A percentile compares a stretch with the other conserved stretches of the same genome.
Evolutionary conservation across 2,888 invertebrate species (phyloP).

Genomic region (Xylota sylvarum): DNA sequence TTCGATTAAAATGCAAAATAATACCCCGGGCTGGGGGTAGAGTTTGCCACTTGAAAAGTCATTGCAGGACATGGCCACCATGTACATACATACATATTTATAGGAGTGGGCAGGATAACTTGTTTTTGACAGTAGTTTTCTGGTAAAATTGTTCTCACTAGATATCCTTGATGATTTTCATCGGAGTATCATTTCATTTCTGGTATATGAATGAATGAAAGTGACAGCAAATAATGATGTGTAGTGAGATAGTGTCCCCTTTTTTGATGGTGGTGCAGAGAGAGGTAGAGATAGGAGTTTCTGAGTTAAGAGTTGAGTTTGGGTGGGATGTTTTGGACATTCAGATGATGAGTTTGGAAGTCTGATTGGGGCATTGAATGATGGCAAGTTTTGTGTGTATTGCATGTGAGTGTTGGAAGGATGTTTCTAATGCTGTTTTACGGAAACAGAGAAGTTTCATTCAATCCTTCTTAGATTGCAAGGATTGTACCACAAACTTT

Average conservation of each 20-base stretch:
- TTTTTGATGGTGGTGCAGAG: background rate
- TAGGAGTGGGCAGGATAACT: background rate
- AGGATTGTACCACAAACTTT: too few relatives aligned
- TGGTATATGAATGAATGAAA: conserved; percentile 6
- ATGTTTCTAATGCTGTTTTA: background rate
- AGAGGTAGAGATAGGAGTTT: background rate
- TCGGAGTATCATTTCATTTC: conserved; percentile 6
- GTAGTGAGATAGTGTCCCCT: background rate
- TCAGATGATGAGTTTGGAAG: background rate
- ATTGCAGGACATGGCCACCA: background rate
- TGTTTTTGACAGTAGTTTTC: conserved; percentile 25
- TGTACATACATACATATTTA: background rate
- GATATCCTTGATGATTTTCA: conserved; percentile 11
- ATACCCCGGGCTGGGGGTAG: conserved; percentile 18
- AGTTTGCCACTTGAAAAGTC: conserved; percentile 24
- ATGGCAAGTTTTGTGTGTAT: background rate
- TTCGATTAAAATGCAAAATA: conserved; percentile 52
- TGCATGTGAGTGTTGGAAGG: background rate
- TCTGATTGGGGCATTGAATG: background rate
- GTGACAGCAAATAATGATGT: conserved; percentile 14
- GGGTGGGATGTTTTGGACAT: conserved; percentile 17
- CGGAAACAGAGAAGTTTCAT: conserved; percentile 22
- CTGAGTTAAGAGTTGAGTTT: conserved; percentile 6
- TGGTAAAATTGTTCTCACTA: background rate
- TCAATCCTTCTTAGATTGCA: background rate